Conservation (phyloP, 2,797 vertebrate genomes). For the Pangasius mekongensis region DNA sequence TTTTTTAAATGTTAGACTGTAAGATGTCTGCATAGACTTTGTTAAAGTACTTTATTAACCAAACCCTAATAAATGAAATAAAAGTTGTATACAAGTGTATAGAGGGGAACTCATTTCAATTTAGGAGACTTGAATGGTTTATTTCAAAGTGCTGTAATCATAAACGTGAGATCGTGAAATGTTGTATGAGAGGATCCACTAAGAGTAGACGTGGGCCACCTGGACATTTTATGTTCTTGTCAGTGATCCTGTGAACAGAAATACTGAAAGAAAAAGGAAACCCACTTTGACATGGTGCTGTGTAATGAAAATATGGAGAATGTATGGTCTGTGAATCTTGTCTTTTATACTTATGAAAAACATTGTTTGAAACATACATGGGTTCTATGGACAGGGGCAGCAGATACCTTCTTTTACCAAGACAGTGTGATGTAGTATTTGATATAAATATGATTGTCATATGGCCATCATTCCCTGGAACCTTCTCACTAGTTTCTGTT, state of each 20-base stretch:
- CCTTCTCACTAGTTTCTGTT: too few relatives aligned
- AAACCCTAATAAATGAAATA: neutral
- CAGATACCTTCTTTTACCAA: neutral
- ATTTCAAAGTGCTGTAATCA: neutral
- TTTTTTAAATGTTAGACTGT: neutral
- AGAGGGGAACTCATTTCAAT: neutral
- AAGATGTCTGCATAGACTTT: conserved; percentile 13
- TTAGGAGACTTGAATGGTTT: neutral
- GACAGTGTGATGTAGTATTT: neutral
- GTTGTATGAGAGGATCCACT: neutral
- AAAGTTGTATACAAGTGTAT: neutral
- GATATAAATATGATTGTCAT: neutral
- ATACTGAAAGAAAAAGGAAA: neutral
- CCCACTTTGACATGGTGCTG: neutral
- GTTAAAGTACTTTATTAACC: conserved; percentile 18
- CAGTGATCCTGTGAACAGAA: neutral
- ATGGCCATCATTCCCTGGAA: neutral
- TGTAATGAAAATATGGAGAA: neutral
- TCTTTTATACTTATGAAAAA: neutral
- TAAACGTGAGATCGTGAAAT: neutral
- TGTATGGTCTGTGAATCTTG: neutral
- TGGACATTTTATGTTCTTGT: neutral
- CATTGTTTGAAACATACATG: neutral
- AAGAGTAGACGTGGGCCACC: neutral
- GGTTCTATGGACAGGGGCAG: neutral